phyloP scores from a whole-genome alignment of 2,888 invertebrate species.

The Diarsia brunnea region DNA sequence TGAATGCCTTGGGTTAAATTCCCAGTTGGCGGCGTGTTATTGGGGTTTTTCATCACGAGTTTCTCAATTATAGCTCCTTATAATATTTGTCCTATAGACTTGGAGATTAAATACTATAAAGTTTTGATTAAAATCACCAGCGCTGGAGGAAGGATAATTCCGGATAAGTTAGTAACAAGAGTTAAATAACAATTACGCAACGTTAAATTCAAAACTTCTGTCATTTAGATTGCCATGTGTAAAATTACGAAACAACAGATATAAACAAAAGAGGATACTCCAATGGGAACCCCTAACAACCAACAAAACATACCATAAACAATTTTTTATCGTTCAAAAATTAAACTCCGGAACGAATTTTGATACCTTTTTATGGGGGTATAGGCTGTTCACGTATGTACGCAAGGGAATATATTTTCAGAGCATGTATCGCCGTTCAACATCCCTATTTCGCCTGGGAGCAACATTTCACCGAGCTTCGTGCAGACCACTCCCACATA shows the following conservation, averaged over 20 bases:
- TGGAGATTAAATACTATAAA: not conserved
- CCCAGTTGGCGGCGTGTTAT: not conserved
- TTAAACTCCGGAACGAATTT: conserved; percentile 26
- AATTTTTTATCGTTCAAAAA: conserved; percentile 41
- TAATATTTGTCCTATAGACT: not conserved
- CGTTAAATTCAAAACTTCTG: not conserved
- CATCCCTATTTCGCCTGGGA: conserved; percentile 84
- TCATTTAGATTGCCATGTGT: not conserved
- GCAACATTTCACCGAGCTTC: conserved; percentile 83
- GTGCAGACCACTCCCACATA: conserved; percentile 83
- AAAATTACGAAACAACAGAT: not conserved
- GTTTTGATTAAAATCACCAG: not conserved
- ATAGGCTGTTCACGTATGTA: conserved; percentile 10
- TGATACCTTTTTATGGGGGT: conserved; percentile 9
- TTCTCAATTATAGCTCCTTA: not conserved
- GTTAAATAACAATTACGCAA: not conserved
- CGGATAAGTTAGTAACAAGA: not conserved
- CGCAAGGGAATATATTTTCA: conserved; percentile 66
- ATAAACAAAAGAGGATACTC: conserved; percentile 17
- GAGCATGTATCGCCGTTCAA: conserved; percentile 85
- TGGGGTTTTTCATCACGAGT: not conserved
- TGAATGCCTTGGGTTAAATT: not conserved
- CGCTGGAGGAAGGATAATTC: not conserved
- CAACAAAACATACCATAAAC: conserved; percentile 15
- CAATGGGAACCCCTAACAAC: conserved; percentile 6